Base-by-base conservation (phyloP, 2,888 invertebrate species). In the Thymelicus sylvestris region DNA sequence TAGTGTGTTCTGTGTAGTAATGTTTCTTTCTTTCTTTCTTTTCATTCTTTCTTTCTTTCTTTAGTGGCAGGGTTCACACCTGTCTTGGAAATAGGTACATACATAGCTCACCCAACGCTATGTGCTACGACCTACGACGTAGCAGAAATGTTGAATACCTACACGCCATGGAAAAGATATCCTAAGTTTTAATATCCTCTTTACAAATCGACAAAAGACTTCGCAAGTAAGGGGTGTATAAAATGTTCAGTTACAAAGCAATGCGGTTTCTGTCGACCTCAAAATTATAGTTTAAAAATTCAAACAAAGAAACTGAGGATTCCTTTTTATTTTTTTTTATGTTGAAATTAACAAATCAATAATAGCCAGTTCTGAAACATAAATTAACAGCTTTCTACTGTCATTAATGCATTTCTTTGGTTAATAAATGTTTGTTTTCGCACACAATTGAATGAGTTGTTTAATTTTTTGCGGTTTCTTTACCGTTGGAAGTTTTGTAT, bases 271-370 rank as follows among this genome's bases (percentile, higher is more conserved):
- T 80, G 80, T 81, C 81, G 84, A 86, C 86, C 83, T 84, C 86
- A 85, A 86, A 90, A 89, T 89, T 85, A 86, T 80, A 81, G 82
- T 86, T 84, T 84, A 84, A 84, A 86, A 81, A 80, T 83, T 77
- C 73, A 77, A 80, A 86, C 84, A 90, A 90, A 86, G 83, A 83
- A 75, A 74, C 73, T 78, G 80, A 84, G 86, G 83, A 81, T 79
- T 76, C 79, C 79, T 80, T 77, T 77, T 81, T 79, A 77, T 72
- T 78, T 81, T 79, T 81, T 79, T 77, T 72, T 78, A 78, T 82
- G 57, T 83, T 78, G 74, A 75, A 78, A 77, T 74, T 79, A 80
- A 81, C 78, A 85, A 86, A 86, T 85, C 82, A 85, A 88, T 85
- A 85, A 61, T 52, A 79, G 79, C 81, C 83, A 74, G 74, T 77